Evolutionary conservation across 2,888 invertebrate genomes (phyloP), one percentile per base, ranked within the genome.

Genomic region (Latrodectus hesperus): DNA sequence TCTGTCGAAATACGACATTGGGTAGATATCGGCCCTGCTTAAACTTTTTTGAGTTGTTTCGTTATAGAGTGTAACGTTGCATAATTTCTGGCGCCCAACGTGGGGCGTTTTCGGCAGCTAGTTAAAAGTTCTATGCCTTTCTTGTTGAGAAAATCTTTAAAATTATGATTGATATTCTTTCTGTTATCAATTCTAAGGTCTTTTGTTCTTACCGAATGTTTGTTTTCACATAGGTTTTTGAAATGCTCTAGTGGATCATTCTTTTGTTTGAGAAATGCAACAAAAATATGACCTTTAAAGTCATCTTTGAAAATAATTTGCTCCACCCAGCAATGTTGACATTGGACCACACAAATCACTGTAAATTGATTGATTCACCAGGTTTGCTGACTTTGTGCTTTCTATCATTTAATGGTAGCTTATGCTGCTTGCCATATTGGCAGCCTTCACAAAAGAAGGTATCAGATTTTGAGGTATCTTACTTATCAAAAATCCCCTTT

Each of bases 11-110:
- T n/a, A n/a, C n/a, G n/a, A n/a, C n/a, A n/a, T n/a, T n/a, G n/a
- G n/a, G n/a, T n/a, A n/a, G n/a, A n/a, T n/a, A n/a, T n/a, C n/a
- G n/a, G n/a, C n/a, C n/a, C n/a, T n/a, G n/a, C n/a, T n/a, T n/a
- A n/a, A n/a, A n/a, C n/a, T n/a, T n/a, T n/a, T n/a, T n/a, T n/a
- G n/a, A n/a, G n/a, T n/a, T n/a, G n/a, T n/a, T n/a, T n/a, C 12
- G 90, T 80, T 90, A 80, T 16, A 90, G 90, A 9, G 79, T 89
- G 49, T 89, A 74, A 6, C n/a, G n/a, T n/a, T n/a, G n/a, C n/a
- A n/a, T n/a, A n/a, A n/a, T n/a, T n/a, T n/a, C n/a, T n/a, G n/a
- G n/a, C n/a, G n/a, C n/a, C n/a, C n/a, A n/a, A n/a, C n/a, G n/a
- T n/a, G n/a, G n/a, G n/a, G n/a, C n/a, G n/a, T n/a, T n/a, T n/a